Evolutionary conservation across 2,888 invertebrate species (phyloP), one percentile per base, ranked within the genome.

Genomic region (Cosmopolites sordidus): DNA sequence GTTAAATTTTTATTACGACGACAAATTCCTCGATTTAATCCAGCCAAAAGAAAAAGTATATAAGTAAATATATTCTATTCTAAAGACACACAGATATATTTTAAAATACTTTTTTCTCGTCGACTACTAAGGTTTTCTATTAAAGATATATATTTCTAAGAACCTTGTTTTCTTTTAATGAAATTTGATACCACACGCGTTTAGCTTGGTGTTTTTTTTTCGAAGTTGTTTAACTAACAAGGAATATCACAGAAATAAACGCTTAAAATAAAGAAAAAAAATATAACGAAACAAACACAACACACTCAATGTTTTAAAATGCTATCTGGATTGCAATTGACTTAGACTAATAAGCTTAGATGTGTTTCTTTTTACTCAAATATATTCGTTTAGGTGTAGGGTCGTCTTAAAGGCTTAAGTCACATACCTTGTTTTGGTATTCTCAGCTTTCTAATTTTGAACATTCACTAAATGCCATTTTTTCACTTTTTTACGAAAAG

Each of bases 161-260:
- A 43, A 50, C 30, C 40, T 39, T 33, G 42, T 29, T 12, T 33
- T 33, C 3, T 22, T n/a, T 22, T 22, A 22, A 22, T 45, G 33
- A 50, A 43, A 47, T 44, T 42, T 55, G 47, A 51, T 48, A 55
- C 50, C 55, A 55, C 55, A 51, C 51, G 49, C 46, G 46, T 50
- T 33, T 33, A 33, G 54, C 54, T 42, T 54, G 54, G 50, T 41
- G 38, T 44, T 48, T 52, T 33, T 12, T 27, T 51, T 48, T 39
- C 45, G 45, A 57, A 51, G 48, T 44, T 51, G 55, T 48, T 40
- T 45, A 53, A 56, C 53, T 58, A 56, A 62, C 59, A 62, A 64
- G 57, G 48, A 62, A 64, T 67, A 67, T 67, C 67, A 67, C 67
- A 67, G 66, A 67, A 67, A 67, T 60, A 66, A 67, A 66, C 64